These are phyloP conservation scores for Pionites leucogaster DNA, from an alignment of 2,113 vertebrate species.

Conservation along the genomic window DNA sequence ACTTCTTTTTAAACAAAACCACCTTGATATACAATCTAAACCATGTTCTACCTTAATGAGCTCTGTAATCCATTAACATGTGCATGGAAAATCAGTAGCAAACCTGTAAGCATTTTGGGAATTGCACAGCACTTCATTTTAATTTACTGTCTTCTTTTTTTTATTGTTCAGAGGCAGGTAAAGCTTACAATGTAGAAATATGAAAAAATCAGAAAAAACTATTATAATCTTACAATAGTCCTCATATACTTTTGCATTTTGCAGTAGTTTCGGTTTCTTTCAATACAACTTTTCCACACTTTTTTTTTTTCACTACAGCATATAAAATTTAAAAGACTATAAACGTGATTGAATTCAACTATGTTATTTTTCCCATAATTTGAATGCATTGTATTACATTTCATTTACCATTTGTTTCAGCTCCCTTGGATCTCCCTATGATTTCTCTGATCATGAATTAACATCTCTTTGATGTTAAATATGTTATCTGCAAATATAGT, in stretches of 20 bases:
- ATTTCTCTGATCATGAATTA: not conserved
- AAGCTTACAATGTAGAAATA: not conserved
- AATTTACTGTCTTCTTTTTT: not conserved
- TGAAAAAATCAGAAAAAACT: not conserved
- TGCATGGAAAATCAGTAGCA: not conserved
- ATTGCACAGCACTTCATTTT: not conserved
- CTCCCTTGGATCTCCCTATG: accelerated
- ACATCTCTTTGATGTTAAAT: not conserved
- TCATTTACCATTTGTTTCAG: not conserved
- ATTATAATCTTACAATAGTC: not conserved
- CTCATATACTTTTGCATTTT: not conserved
- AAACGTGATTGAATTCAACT: not conserved
- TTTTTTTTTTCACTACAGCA: not conserved
- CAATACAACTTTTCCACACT: not conserved
- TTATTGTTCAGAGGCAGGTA: not conserved
- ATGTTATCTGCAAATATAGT: not conserved
- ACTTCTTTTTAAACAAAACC: not conserved
- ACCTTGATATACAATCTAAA: not conserved
- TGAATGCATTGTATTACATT: not conserved
- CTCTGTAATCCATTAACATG: not conserved
- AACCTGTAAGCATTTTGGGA: not conserved
- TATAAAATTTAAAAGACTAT: not conserved
- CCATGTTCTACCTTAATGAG: not conserved
- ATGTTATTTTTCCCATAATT: not conserved
- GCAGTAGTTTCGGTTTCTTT: not conserved